These are phyloP conservation scores for Oryzias celebensis DNA, from an alignment of 2,113 vertebrate genomes.

Conservation along the genomic window DNA sequence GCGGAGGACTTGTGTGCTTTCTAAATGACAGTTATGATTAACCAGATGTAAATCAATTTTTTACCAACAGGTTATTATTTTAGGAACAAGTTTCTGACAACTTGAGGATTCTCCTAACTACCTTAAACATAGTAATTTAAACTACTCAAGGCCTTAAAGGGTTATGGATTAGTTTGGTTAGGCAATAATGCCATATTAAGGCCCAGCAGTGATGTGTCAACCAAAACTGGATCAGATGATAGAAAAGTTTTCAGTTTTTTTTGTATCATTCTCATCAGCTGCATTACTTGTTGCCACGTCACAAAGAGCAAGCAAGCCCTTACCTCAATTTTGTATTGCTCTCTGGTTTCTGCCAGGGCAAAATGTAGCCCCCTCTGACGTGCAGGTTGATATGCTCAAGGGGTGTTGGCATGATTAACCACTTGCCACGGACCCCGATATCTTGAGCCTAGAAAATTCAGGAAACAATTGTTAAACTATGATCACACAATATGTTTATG, in stretches of 20 bases:
- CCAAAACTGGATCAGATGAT: too few relatives aligned
- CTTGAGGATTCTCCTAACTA: not conserved
- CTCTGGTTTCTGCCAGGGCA: slow-evolving; percentile 69
- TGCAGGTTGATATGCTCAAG: slow-evolving; percentile 67
- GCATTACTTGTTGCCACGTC: not conserved
- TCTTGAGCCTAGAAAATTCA: slow-evolving; percentile 39
- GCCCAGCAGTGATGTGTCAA: too few relatives aligned
- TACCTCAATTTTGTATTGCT: slow-evolving; percentile 64
- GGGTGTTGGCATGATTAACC: slow-evolving; percentile 37
- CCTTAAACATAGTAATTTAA: too few relatives aligned
- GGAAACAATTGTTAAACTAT: not conserved
- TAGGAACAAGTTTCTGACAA: not conserved
- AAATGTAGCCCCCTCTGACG: slow-evolving; percentile 65
- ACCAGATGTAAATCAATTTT: not conserved
- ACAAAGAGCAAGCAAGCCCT: not conserved
- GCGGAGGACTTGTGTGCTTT: too few relatives aligned
- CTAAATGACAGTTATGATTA: too few relatives aligned
- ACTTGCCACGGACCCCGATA: slow-evolving; percentile 15
- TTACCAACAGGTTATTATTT: not conserved
- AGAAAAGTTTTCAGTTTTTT: too few relatives aligned
- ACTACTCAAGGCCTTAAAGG: too few relatives aligned
- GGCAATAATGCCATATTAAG: too few relatives aligned
- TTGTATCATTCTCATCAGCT: not conserved
- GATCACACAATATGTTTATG: too few relatives aligned
- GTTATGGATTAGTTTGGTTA: too few relatives aligned